A percentile compares a stretch with the other conserved stretches of the same genome.
These are phyloP conservation scores for Rhineura floridana DNA, from an alignment of 2,113 vertebrate species.

Conservation along the genomic window DNA sequence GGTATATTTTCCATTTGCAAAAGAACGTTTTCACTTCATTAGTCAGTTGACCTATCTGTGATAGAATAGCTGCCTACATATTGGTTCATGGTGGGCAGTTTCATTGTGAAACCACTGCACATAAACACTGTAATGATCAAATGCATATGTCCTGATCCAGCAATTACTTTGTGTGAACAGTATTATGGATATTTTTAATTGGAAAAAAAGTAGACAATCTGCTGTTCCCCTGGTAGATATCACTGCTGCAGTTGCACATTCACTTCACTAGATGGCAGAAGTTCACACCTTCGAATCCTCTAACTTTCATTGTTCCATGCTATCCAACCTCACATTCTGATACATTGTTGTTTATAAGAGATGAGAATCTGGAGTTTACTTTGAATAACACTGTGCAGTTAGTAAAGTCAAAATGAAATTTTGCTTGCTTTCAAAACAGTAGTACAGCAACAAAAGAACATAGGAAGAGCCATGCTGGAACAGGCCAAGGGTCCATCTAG, in stretches of 20 bases:
- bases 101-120: neutral
- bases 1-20: constrained; percentile 63
- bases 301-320: neutral
- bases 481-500: neutral
- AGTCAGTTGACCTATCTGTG: neutral
- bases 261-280: constrained; percentile 9
- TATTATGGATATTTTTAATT: neutral
- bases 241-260: neutral
- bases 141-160: neutral
- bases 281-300: neutral
- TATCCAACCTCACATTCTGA: neutral
- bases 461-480: neutral
- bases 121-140: neutral
- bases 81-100: neutral
- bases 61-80: neutral
- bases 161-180: neutral
- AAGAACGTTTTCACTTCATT: too few relatives aligned
- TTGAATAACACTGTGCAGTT: neutral
- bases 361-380: neutral
- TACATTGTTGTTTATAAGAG: neutral
- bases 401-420: neutral
- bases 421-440: neutral
- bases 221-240: neutral
- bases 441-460: neutral
- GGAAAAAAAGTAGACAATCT: neutral